A percentile compares a stretch with the other conserved stretches of the same genome.
Evolutionary conservation across 2,888 invertebrate species (phyloP).

Genomic region (Spialia ferax): DNA sequence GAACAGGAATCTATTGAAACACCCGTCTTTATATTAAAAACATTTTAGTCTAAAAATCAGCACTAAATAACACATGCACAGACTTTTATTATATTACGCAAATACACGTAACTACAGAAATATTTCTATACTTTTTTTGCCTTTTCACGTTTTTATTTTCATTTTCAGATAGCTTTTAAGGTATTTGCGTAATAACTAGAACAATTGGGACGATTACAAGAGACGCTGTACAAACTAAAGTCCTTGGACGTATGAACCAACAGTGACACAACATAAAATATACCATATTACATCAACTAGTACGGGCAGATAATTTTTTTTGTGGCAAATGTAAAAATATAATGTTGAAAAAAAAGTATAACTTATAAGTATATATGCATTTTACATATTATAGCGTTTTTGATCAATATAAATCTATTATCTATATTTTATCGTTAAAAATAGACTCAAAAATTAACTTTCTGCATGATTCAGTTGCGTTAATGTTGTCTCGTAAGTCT

Average conservation of each 20-base stretch:
- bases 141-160: too few species aligned
- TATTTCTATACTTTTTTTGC: too few species aligned
- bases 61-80: slow-evolving; percentile 67
- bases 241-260: slow-evolving; percentile 54
- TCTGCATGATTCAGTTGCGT: slow-evolving; percentile 9
- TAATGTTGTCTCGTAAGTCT: slow-evolving; percentile 33
- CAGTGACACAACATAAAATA: slow-evolving; percentile 47
- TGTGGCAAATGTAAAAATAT: too few species aligned
- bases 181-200: slow-evolving; percentile 28
- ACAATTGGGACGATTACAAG: slow-evolving; percentile 63
- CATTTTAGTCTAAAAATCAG: slow-evolving; percentile 65
- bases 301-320: neutral
- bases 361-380: slow-evolving; percentile 10
- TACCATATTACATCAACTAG: neutral
- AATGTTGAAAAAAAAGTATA: neutral
- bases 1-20: slow-evolving; percentile 47
- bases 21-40: slow-evolving; percentile 59
- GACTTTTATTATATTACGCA: slow-evolving; percentile 27
- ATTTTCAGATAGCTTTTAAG: neutral
- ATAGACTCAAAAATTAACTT: neutral
- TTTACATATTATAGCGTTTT: too few species aligned
- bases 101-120: too few species aligned
- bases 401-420: too few species aligned
- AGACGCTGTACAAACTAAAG: slow-evolving; percentile 63
- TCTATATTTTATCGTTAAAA: too few species aligned